Evolutionary conservation across 1,140 invertebrate species (phyloP).

Genomic region (Danaus melanippus): DNA sequence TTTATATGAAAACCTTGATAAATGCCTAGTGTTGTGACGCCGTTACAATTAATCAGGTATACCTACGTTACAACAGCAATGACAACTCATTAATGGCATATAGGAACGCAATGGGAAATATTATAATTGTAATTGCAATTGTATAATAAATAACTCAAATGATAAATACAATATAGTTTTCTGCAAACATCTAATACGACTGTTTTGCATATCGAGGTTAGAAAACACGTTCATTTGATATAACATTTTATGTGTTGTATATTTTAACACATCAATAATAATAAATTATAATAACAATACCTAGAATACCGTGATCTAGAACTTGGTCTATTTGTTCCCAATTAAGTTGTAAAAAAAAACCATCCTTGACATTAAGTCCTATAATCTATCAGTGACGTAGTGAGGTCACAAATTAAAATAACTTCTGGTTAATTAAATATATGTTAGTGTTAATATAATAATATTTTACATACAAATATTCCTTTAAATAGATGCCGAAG

Average conservation of each 20-base stretch:
- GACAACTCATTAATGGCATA: slow-evolving; percentile 21
- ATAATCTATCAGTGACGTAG: too few relatives aligned
- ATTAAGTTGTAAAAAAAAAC: too few relatives aligned
- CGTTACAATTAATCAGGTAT: slow-evolving; percentile 16
- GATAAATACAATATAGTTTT: slow-evolving; percentile 7
- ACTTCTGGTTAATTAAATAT: too few relatives aligned
- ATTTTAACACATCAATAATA: slow-evolving; percentile 1
- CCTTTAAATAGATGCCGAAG: background rate
- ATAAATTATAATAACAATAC: too few relatives aligned
- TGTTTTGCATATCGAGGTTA: slow-evolving; percentile 6
- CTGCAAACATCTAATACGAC: slow-evolving; percentile 12
- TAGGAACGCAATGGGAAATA: slow-evolving; percentile 22
- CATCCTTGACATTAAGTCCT: too few relatives aligned
- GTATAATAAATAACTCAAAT: too few relatives aligned
- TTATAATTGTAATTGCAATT: slow-evolving; percentile 8
- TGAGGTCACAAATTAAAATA: too few relatives aligned
- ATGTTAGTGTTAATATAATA: too few relatives aligned
- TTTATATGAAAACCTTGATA: slow-evolving; percentile 25
- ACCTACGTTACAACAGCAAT: slow-evolving; percentile 6
- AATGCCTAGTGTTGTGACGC: slow-evolving; percentile 14
- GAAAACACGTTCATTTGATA: slow-evolving; percentile 1
- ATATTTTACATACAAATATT: slow-evolving; percentile 5
- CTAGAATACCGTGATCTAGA: too few relatives aligned
- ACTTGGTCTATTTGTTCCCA: too few relatives aligned
- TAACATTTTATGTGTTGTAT: background rate